Base-by-base conservation (phyloP, 1,140 invertebrate genomes). In the Hyphantria cunea region DNA sequence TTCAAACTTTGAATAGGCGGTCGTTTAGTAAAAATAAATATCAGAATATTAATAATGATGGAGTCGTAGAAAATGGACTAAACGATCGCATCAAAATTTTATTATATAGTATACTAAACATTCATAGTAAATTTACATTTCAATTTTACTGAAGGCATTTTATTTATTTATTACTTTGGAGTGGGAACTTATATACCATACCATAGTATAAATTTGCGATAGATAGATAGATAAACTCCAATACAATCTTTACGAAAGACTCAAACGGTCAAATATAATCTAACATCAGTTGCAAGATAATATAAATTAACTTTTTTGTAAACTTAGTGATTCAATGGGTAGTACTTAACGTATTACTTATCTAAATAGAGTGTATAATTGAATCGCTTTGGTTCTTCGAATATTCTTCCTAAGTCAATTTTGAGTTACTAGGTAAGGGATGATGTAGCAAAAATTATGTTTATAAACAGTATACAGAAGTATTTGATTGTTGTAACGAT, bases 201-300 rank as follows among this genome's bases (percentile, higher is more conserved):
- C n/a, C n/a, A n/a, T n/a, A n/a, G n/a, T n/a, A n/a, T n/a, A n/a
- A n/a, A n/a, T n/a, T n/a, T n/a, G n/a, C n/a, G n/a, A n/a, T n/a
- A n/a, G n/a, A n/a, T n/a, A n/a, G n/a, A n/a, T n/a, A n/a, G n/a
- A n/a, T n/a, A n/a, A n/a, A n/a, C n/a, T n/a, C 17, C 5, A 5
- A 25, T 25, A 25, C 17, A 25, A 25, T 25, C 5, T 62, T 69
- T 65, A 56, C 63, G 63, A 69, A 62, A 69, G 53, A 42, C 42
- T 54, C 34, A 48, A 25, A 25, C 17, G 55, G 55, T 68, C 31
- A 55, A n/a, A 55, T 14, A 49, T 58, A 52, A 63, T 64, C 61
- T 53, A 52, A 17, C 34, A 64, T 68, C 61, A 34, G 33, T 69
- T 69, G 56, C 67, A 47, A 64, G 39, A 65, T 9, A 31, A 53